Base-by-base conservation (phyloP, 2,888 invertebrate species). In the Nomada ruficornis region DNA sequence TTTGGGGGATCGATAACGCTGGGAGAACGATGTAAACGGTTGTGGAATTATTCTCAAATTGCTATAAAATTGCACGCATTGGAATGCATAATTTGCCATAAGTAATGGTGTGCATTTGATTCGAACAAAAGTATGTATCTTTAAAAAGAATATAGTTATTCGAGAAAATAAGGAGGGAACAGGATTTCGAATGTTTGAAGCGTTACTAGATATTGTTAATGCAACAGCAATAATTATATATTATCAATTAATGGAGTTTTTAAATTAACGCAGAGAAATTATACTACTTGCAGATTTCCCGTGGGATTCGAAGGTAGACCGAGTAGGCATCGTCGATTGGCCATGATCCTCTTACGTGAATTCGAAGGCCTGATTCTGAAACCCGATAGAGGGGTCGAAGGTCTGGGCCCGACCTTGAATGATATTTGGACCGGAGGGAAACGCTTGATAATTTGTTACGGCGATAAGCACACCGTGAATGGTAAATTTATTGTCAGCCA, bases 361-460 rank as follows among this genome's bases (percentile, higher is more conserved):
- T 93, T 96, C 23, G 95, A 95, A 0, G 94, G 95, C 0, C 95
- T 95, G 84, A 92, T 96, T 78, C 94, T 96, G 0, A 89, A 91
- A 13, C 95, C 94, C 4, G 90, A 91, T 62, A 85, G 86, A 77
- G 91, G 91, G 2, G 92, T 93, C 42, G 94, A 94, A 60, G 94
- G 94, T 55, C 93, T 94, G 79, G 95, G 95, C 11, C 95, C 95
- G 0, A 95, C 95, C 0, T 93, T 96, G 68, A 95, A 95, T 71
- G 95, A 96, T 68, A 94, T 96, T 57, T 95, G 95, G 94, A 92
- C 93, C 5, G 92, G 93, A 9, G 95, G 95, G 44, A 95, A 95
- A 88, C 94, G 95, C 70, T 91, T 96, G 59, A 94, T 96, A 73
- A 94, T 96, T 62, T 94, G 95, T 47, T 96, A 96, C 92, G 95